phyloP scores from a whole-genome alignment of 2,113 vertebrate species.

The Platysteira castanea region DNA sequence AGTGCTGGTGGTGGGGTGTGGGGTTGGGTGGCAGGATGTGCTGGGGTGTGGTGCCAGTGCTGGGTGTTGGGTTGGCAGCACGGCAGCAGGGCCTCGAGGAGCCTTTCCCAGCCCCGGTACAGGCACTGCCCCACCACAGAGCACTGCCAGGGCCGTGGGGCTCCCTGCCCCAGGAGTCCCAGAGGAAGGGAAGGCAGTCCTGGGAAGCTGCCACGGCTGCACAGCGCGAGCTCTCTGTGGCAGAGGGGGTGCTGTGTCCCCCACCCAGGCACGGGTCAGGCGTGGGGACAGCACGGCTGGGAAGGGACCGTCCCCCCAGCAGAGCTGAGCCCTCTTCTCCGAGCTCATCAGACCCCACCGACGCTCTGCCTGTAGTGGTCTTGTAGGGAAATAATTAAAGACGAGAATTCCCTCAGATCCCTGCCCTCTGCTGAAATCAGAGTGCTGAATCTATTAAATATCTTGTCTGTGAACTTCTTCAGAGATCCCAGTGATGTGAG shows the following conservation, averaged over 20 bases:
- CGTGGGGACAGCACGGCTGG: accelerated
- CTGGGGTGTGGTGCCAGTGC: neutral
- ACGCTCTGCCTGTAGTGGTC: neutral
- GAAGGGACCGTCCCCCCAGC: accelerated
- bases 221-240: accelerated
- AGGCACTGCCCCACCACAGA: accelerated
- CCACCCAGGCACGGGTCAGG: accelerated
- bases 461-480: neutral
- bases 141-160: accelerated
- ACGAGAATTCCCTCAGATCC: neutral
- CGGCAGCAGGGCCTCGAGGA: neutral
- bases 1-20: neutral
- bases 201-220: neutral
- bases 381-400: neutral
- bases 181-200: neutral
- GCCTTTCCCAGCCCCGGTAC: accelerated
- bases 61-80: no score
- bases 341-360: accelerated
- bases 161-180: accelerated
- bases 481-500: accelerated
- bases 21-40: neutral
- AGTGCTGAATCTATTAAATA: neutral
- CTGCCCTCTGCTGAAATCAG: neutral
- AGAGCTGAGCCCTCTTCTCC: neutral
- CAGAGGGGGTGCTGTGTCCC: no score